Conservation (phyloP, 1,140 invertebrate genomes). For the Geopemphigus sp. region DNA sequence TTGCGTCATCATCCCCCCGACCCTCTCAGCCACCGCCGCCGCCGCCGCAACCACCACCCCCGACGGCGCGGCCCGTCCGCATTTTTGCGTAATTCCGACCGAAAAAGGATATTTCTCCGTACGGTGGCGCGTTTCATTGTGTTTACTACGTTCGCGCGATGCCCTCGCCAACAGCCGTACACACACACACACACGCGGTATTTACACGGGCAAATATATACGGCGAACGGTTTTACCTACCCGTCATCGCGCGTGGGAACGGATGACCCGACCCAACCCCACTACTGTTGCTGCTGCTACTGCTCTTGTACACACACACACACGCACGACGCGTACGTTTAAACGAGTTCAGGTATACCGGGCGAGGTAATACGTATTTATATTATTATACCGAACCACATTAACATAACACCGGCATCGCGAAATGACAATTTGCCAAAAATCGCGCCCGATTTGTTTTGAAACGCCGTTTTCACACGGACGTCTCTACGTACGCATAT, state of each 20-base stretch:
- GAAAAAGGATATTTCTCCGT: constrained; percentile 34
- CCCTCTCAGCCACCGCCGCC: too few species aligned
- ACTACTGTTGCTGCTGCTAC: too few species aligned
- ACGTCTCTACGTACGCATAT: neutral
- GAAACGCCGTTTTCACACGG: constrained; percentile 21
- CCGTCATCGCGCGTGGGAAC: constrained; percentile 36
- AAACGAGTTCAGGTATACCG: constrained; percentile 29
- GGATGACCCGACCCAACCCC: constrained; percentile 35
- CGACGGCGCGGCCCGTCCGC: neutral
- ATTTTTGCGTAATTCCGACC: constrained; percentile 46
- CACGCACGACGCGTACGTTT: too few species aligned
- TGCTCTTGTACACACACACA: neutral
- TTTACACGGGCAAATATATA: neutral
- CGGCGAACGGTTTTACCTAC: constrained; percentile 17
- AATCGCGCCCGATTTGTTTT: constrained; percentile 19
- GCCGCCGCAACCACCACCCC: constrained; percentile 12
- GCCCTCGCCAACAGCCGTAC: neutral
- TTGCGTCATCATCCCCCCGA: too few species aligned
- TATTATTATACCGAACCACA: neutral
- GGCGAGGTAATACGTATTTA: neutral
- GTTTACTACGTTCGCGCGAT: neutral
- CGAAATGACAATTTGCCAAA: constrained; percentile 12
- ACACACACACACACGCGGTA: too few species aligned
- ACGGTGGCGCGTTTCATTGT: constrained; percentile 20
- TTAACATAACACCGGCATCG: constrained; percentile 30